phyloP scores from a whole-genome alignment of 2,888 invertebrate genomes.

The Deroplatys truncata region DNA sequence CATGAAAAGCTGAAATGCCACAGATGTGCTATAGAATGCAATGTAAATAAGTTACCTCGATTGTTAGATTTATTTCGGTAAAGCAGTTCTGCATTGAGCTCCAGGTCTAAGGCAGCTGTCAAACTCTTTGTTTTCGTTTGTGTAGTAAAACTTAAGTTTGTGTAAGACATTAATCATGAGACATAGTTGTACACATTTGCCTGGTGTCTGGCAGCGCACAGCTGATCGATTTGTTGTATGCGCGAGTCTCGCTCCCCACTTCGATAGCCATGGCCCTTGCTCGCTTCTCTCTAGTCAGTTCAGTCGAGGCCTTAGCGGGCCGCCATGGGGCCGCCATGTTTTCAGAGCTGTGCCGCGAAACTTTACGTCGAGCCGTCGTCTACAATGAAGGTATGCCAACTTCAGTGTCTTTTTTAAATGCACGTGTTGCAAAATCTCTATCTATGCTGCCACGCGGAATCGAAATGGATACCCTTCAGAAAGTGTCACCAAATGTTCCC shows the following conservation, averaged over 20 bases:
- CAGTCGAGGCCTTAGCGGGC: slow-evolving; percentile 28
- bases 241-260: slow-evolving; percentile 30
- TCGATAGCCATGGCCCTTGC: slow-evolving; percentile 22
- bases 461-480: too few relatives aligned
- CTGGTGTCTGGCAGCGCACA: neutral
- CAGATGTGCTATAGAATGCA: too few relatives aligned
- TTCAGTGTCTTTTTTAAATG: neutral
- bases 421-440: neutral
- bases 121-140: neutral
- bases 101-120: too few relatives aligned
- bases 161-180: neutral
- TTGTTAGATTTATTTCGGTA: too few relatives aligned
- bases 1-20: too few relatives aligned
- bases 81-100: too few relatives aligned
- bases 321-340: slow-evolving; percentile 50
- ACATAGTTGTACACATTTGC: neutral
- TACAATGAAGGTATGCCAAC: slow-evolving; percentile 24
- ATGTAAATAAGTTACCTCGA: too few relatives aligned
- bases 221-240: slow-evolving; percentile 9
- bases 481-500: too few relatives aligned
- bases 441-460: too few relatives aligned
- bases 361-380: slow-evolving; percentile 50
- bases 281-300: slow-evolving; percentile 25
- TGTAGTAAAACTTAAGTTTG: neutral
- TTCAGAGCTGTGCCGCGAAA: slow-evolving; percentile 54